Evolutionary conservation across 2,113 vertebrate genomes (phyloP).

Genomic region (Mirza zaza): DNA sequence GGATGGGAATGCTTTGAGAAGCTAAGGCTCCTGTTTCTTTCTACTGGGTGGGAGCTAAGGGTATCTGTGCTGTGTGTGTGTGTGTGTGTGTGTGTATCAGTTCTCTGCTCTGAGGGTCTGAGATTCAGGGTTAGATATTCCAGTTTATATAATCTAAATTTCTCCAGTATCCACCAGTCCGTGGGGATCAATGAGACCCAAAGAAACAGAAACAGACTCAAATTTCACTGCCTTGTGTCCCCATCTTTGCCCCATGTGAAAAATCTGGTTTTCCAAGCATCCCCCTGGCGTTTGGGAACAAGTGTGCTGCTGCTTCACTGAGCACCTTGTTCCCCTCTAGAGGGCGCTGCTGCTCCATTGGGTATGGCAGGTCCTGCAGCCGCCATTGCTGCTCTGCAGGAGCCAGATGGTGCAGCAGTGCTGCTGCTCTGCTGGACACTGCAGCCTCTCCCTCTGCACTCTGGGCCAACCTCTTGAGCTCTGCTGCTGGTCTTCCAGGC

Average conservation of each 20-base stretch:
- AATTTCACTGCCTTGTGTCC: not conserved
- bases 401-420: not conserved
- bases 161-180: not conserved
- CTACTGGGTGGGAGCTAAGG: not conserved
- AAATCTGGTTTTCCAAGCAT: not conserved
- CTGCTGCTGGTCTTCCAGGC: not conserved
- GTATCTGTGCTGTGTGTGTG: not conserved
- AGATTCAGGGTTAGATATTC: not conserved
- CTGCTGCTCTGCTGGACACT: not conserved
- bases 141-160: not conserved
- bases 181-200: not conserved
- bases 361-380: not conserved
- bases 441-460: not conserved
- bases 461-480: not conserved
- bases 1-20: not conserved
- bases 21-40: not conserved
- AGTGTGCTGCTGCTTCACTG: not conserved
- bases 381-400: not conserved
- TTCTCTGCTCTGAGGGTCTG: not conserved
- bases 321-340: not conserved
- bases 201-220: not conserved
- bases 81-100: not conserved
- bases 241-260: not conserved
- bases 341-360: constrained; percentile 28
- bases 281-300: not conserved